Evolutionary conservation across 2,888 invertebrate genomes (phyloP).

Genomic region (Chymomyza amoena): DNA sequence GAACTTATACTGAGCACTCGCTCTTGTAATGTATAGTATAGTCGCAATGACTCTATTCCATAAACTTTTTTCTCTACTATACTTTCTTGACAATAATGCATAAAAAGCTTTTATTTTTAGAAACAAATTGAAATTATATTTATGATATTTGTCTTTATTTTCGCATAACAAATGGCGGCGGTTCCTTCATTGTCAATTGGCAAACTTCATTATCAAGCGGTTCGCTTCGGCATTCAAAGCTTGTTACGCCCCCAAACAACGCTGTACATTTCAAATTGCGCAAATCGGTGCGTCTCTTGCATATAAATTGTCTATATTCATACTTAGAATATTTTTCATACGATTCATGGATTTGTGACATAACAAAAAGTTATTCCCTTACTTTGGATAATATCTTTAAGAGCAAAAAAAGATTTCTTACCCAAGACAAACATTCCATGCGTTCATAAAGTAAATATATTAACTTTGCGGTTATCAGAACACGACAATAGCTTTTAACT

Average conservation of each 20-base stretch:
- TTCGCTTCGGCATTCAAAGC: background rate
- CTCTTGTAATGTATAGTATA: no score
- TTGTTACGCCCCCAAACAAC: background rate
- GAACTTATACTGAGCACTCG: no score
- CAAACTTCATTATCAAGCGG: background rate
- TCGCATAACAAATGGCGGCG: background rate
- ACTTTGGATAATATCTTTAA: no score
- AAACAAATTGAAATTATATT: background rate
- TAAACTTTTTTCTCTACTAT: background rate
- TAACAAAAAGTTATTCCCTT: background rate
- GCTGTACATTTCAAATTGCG: no score
- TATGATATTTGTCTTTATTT: background rate
- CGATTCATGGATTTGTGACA: background rate
- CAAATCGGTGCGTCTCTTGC: background rate
- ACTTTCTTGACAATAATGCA: background rate
- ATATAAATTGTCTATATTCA: background rate
- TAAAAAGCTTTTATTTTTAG: background rate
- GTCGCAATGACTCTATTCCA: no score
- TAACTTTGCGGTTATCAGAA: background rate
- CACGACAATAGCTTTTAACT: background rate
- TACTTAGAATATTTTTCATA: background rate
- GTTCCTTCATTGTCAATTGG: background rate
- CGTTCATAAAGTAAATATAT: background rate
- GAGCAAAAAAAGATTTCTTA: background rate
- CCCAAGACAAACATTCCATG: background rate